phyloP scores from a whole-genome alignment of 2,888 invertebrate species.

The Cheiracanthium punctorium region DNA sequence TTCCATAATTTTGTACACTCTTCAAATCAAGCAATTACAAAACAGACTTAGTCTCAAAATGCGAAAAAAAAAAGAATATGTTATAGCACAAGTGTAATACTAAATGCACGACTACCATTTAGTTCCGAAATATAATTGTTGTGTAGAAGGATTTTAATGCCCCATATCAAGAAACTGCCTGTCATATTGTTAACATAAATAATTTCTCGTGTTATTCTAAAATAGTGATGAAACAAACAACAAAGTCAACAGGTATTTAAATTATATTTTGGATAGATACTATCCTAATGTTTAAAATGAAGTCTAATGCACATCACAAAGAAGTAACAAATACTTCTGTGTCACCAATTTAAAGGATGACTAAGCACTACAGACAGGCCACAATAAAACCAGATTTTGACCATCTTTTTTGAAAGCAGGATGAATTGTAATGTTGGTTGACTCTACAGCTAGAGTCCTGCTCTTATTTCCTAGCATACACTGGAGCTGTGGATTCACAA shows the following conservation, averaged over 20 bases:
- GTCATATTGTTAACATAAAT: too few species aligned
- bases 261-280: background rate
- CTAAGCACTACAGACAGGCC: constrained; percentile 73
- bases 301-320: background rate
- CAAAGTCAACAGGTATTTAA: background rate
- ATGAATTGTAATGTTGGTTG: constrained; percentile 76
- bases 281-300: background rate
- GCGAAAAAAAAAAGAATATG: too few species aligned
- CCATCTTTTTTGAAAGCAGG: constrained; percentile 76
- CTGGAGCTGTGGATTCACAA: constrained; percentile 83
- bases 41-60: too few species aligned
- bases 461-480: constrained; percentile 91
- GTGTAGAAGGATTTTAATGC: too few species aligned
- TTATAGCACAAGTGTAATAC: too few species aligned
- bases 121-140: too few species aligned
- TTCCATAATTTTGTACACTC: too few species aligned
- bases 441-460: constrained; percentile 80
- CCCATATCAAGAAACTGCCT: too few species aligned
- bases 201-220: too few species aligned
- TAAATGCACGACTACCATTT: too few species aligned
- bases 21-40: too few species aligned
- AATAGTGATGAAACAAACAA: too few species aligned
- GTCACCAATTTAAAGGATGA: constrained; percentile 2
- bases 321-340: constrained; percentile 31
- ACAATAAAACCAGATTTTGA: constrained; percentile 74